Base-by-base conservation (phyloP, 2,888 invertebrate species). In the Drosophila nigritarsus region DNA sequence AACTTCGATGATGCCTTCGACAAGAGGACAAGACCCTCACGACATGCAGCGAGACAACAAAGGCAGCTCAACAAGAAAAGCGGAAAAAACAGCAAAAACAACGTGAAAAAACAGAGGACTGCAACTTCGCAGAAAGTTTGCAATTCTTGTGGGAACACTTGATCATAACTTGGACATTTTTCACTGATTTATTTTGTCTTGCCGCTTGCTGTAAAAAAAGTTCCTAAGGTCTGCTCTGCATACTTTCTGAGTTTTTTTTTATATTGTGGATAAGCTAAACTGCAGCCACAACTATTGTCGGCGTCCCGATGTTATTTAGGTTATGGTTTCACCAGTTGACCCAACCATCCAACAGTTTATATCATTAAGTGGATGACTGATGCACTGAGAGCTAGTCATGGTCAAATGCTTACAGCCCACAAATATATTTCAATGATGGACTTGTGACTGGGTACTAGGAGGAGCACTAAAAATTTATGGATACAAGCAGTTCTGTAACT, bases 101-200 rank as follows among this genome's bases (percentile, higher is more conserved):
- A 18, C 36, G 11, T 32, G 29, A 49, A 34, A 45, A 34, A 34
- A 20, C 13, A 20, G 55, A 45, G 20, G 45, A 45, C 61, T 65
- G 50, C 45, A 55, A 64, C 58, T 62, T 68, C 64, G 69, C 48
- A 69, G 51, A 87, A 90, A 87, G 83, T 90, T 87, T 78, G 90
- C 78, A 87, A 87, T 90, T 82, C 86, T 88, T 87, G 90, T 85
- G 86, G 86, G 90, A 90, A 85, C 86, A 90, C 86, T 87, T 90
- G 86, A 88, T 87, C 86, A 87, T 88, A 87, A 87, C 86, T 85
- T 87, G 77, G 75, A 82, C 73, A 87, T 90, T 90, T 86, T 90
- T 78, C 80, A 82, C 80, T 82, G 86, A 86, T 89, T 88, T 86
- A 90, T 79, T 75, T 55, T 62, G 55, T 62, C 34, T 65, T 70